Percentiles rank a stretch among this genome's conserved stretches.
Evolutionary conservation across 2,888 invertebrate genomes (phyloP).

Genomic region (Drosophila anomalata): DNA sequence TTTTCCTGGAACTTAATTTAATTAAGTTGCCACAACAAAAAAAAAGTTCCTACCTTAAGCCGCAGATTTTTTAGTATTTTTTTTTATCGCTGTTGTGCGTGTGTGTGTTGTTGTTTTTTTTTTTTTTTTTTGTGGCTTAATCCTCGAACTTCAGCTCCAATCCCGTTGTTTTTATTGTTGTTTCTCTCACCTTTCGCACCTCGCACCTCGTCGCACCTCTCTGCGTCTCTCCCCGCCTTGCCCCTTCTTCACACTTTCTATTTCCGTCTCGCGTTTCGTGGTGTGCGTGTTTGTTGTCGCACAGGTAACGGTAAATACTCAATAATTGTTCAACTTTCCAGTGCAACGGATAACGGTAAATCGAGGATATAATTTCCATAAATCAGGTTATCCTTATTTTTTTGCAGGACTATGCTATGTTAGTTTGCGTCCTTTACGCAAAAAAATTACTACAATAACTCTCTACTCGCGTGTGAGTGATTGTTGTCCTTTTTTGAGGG

Average conservation of each 20-base stretch:
- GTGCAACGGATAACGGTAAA: constrained; percentile 5
- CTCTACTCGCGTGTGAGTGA: background rate
- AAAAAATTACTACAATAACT: background rate
- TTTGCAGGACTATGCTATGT: background rate
- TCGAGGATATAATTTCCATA: background rate
- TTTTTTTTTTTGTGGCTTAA: background rate
- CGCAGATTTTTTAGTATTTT: background rate
- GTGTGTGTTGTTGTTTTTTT: background rate
- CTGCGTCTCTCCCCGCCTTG: background rate
- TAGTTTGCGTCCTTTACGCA: background rate
- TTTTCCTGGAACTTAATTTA: background rate
- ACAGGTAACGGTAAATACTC: constrained; percentile 26
- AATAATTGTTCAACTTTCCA: background rate
- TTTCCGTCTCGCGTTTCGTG: background rate
- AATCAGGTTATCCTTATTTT: constrained; percentile 1
- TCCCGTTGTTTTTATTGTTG: constrained; percentile 11
- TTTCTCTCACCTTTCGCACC: constrained; percentile 11
- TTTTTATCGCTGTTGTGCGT: background rate
- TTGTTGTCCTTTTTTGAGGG: constrained; percentile 13
- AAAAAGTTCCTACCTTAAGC: background rate
- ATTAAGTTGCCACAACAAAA: background rate
- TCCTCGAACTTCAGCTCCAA: background rate
- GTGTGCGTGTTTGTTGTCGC: constrained; percentile 20
- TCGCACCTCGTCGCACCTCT: background rate
- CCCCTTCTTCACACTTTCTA: background rate